Conservation (phyloP, 2,797 vertebrate species). For the Lepus townsendii region DNA sequence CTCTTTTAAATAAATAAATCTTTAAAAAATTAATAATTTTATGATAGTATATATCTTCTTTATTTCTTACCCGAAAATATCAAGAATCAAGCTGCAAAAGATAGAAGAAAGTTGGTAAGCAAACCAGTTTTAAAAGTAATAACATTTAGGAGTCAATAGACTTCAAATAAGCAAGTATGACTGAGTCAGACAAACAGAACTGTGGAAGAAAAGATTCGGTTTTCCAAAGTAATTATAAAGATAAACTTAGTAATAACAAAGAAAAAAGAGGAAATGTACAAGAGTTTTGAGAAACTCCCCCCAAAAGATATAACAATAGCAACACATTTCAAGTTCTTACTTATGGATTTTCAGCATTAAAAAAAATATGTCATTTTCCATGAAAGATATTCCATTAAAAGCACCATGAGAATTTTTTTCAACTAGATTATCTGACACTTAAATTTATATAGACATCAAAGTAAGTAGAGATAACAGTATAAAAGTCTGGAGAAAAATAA, state of each 20-base stretch:
- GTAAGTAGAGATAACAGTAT: neutral
- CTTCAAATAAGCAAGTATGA: constrained; percentile 1
- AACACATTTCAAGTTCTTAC: neutral
- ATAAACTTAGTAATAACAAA: neutral
- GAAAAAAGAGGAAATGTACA: neutral
- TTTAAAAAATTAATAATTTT: too few relatives aligned
- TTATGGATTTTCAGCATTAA: constrained; percentile 2
- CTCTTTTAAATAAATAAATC: too few relatives aligned
- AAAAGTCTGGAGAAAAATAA: neutral
- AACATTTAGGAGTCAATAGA: neutral
- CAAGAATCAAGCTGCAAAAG: neutral
- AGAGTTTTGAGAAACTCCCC: neutral
- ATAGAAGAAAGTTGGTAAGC: neutral
- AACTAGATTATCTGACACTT: neutral
- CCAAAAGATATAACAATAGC: neutral
- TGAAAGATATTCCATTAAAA: neutral
- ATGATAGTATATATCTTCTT: too few relatives aligned
- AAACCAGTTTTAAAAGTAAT: neutral
- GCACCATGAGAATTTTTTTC: neutral
- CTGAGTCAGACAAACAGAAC: neutral
- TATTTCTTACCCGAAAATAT: constrained; percentile 15
- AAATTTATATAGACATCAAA: neutral
- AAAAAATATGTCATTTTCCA: constrained; percentile 2
- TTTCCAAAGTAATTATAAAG: neutral
- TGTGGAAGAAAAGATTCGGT: neutral